Percentiles rank a stretch among this genome's conserved stretches.
phyloP scores from a whole-genome alignment of 2,888 invertebrate species.

The Parnassius apollo region DNA sequence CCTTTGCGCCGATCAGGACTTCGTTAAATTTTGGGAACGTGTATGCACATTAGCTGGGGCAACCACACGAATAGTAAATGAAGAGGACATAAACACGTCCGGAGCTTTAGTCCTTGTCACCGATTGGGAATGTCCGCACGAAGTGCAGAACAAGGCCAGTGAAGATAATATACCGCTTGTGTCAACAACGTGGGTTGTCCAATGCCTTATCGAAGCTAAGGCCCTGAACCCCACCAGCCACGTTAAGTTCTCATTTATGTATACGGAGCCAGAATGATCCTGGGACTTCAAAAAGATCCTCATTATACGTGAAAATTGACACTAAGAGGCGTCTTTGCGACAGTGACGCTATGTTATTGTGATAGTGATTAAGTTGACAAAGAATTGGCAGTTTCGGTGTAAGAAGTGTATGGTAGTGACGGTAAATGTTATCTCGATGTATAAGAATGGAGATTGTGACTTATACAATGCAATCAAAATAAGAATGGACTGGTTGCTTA shows the following conservation, averaged over 20 bases:
- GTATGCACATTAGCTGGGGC: slow-evolving; percentile 81
- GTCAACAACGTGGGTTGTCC: slow-evolving; percentile 85
- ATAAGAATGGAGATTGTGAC: not conserved
- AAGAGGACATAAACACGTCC: slow-evolving; percentile 68
- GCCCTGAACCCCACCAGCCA: slow-evolving; percentile 72
- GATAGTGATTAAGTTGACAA: not conserved
- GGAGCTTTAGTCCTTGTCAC: slow-evolving; percentile 81
- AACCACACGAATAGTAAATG: slow-evolving; percentile 69
- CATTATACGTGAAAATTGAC: slow-evolving; percentile 75
- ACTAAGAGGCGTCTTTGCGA: slow-evolving; percentile 47
- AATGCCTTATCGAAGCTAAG: slow-evolving; percentile 84
- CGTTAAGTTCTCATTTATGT: slow-evolving; percentile 78
- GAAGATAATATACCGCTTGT: slow-evolving; percentile 83
- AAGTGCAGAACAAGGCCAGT: slow-evolving; percentile 76
- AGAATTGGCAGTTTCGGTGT: not conserved
- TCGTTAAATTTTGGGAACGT: slow-evolving; percentile 83
- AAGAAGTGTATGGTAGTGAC: not conserved
- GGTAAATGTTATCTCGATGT: slow-evolving; percentile 2
- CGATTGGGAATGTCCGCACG: slow-evolving; percentile 82
- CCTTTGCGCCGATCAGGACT: slow-evolving; percentile 76
- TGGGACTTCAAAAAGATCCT: slow-evolving; percentile 74
- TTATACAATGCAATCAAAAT: no score
- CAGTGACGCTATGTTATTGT: slow-evolving; percentile 30
- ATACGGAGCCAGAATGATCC: slow-evolving; percentile 77
- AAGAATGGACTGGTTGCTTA: no score